Evolutionary conservation across 2,113 vertebrate species (phyloP).

Genomic region (Neomonachus schauinslandi): DNA sequence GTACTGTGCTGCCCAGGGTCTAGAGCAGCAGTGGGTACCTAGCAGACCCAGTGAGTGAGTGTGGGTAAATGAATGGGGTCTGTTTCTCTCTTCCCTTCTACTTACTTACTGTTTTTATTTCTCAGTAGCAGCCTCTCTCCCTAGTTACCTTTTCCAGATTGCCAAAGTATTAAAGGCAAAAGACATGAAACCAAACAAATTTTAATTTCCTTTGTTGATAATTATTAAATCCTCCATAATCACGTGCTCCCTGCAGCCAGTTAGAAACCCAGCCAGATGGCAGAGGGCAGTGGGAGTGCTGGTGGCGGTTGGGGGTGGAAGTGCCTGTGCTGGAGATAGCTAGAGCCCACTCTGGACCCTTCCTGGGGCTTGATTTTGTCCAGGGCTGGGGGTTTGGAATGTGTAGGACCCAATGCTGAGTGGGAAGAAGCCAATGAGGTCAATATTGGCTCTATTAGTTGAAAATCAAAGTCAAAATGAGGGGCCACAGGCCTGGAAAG

Average conservation of each 20-base stretch:
- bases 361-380: neutral
- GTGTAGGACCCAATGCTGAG: neutral
- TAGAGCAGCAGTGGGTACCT: neutral
- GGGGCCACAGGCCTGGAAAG: neutral
- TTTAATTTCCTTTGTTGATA: constrained; percentile 82
- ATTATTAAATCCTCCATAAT: constrained; percentile 81
- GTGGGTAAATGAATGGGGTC: neutral
- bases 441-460: neutral
- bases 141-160: constrained; percentile 77
- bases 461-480: neutral
- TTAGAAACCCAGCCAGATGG: constrained; percentile 66
- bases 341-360: neutral
- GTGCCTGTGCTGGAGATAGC: constrained; percentile 28
- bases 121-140: constrained; percentile 69
- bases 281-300: neutral
- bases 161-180: constrained; percentile 76
- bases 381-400: neutral
- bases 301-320: neutral
- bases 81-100: neutral
- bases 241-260: constrained; percentile 35
- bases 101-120: neutral
- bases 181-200: constrained; percentile 72
- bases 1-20: neutral
- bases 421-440: neutral
- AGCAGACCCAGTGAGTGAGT: neutral